phyloP scores from a whole-genome alignment of 2,888 invertebrate genomes.

The Spatulosminthurus flaviceps region DNA sequence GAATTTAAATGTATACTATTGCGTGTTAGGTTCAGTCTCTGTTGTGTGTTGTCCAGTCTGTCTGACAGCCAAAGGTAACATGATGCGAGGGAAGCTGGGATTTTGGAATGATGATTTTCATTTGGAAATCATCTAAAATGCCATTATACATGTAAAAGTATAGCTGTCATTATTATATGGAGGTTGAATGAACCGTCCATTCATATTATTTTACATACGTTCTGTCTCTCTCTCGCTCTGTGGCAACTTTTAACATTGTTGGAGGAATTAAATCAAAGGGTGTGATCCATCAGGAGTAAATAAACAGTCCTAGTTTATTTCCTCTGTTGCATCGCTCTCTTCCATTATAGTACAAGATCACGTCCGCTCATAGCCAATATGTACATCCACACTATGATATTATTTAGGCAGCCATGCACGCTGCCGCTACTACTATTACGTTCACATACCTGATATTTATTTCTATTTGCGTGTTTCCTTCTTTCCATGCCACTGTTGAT shows the following conservation, averaged over 20 bases:
- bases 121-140: not conserved
- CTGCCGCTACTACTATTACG: not conserved
- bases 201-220: constrained; percentile 18
- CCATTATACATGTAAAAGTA: constrained; percentile 11
- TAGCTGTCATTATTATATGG: not conserved
- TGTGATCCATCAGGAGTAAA: constrained; percentile 36
- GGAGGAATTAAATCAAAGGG: constrained; percentile 40
- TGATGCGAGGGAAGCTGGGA: constrained; percentile 18
- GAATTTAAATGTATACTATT: constrained; percentile 3
- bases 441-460: not conserved
- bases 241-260: not conserved
- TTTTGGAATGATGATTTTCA: constrained; percentile 14
- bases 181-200: constrained; percentile 13
- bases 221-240: no score
- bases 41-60: constrained; percentile 14
- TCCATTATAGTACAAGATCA: not conserved
- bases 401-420: no score
- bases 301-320: constrained; percentile 29
- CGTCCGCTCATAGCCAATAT: not conserved
- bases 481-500: not conserved
- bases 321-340: not conserved
- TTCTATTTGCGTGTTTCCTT: constrained; percentile 14
- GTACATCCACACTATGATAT: no score
- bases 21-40: constrained; percentile 13
- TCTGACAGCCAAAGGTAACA: not conserved